Evolutionary conservation across 2,113 vertebrate genomes (phyloP), one percentile per base, ranked within the genome.

Genomic region (chimpanzee (Pan troglodytes)): DNA sequence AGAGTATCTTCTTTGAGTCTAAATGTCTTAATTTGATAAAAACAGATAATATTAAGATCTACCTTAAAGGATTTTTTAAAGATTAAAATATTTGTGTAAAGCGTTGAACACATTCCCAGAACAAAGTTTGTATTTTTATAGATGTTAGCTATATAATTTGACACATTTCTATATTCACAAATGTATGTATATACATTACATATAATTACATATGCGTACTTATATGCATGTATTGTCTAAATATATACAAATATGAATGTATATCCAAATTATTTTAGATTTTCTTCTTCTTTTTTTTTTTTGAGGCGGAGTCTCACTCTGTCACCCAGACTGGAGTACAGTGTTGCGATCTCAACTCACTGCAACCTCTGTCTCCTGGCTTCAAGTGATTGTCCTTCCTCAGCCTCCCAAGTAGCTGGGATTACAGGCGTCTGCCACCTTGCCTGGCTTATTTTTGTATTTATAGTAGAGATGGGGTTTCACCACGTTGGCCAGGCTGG

Each of bases 1-100:
- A 61, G 88, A 96, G 95, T 75, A 88, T 67, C 45, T 48, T 68
- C 38, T 52, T 9, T 78, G 73, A 79, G 25, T 11, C 12, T 90
- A 87, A 95, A 81, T 81, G 64, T 94, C 38, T 45, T 88, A 55
- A 61, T 61, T 3, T n/a, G n/a, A 61, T 88, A 88, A 59, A 93
- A 75, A 67, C 27, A 61, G 48, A 45, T 48, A n/a, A 81, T 32
- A 22, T 17, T 68, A 25, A 59, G 22, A 61, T 59, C 85, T 27
- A 87, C 50, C 5, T 92, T 68, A 73, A 93, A 83, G 57, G 2
- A 13, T 32, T 81, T 10, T 80, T 67, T 35, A 68, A 59, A 93
- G 84, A 80, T 78, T 90, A 52, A 93, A 84, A 52, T 48, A 73
- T 84, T 40, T 55, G 3, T 48, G 8, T 57, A 40, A 94, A 90